These are phyloP conservation scores for Copsychus sechellarum DNA, from an alignment of 2,113 vertebrate genomes.

Conservation along the genomic window DNA sequence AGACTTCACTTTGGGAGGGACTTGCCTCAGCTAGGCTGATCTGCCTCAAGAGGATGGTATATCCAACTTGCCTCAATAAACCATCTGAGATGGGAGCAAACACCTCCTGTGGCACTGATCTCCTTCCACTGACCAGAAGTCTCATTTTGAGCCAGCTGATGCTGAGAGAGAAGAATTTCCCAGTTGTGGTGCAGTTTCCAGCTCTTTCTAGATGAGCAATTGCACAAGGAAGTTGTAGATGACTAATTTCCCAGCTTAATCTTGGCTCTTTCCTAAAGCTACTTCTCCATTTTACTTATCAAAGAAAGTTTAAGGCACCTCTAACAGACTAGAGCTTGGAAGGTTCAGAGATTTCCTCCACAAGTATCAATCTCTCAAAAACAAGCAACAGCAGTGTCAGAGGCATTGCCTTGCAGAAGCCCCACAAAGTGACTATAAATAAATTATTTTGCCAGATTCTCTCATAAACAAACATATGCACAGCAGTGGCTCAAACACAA, in stretches of 20 bases:
- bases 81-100: background rate
- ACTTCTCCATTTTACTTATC: background rate
- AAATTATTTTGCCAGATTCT: background rate
- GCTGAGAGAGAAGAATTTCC: background rate
- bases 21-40: background rate
- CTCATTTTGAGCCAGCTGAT: background rate
- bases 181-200: background rate
- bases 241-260: background rate
- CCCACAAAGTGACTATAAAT: background rate
- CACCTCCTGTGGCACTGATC: accelerated
- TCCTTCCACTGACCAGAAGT: background rate
- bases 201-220: background rate
- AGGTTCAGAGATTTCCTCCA: background rate
- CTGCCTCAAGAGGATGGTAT: background rate
- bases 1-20: background rate
- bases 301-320: background rate
- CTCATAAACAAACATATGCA: background rate
- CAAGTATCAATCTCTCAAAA: background rate
- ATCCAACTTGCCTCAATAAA: background rate
- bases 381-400: background rate
- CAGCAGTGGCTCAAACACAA: background rate
- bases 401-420: background rate
- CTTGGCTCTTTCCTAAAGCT: background rate
- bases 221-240: background rate
- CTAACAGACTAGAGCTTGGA: background rate